Base-by-base conservation (phyloP, 2,888 invertebrate genomes). In the Herminia tarsipennalis region DNA sequence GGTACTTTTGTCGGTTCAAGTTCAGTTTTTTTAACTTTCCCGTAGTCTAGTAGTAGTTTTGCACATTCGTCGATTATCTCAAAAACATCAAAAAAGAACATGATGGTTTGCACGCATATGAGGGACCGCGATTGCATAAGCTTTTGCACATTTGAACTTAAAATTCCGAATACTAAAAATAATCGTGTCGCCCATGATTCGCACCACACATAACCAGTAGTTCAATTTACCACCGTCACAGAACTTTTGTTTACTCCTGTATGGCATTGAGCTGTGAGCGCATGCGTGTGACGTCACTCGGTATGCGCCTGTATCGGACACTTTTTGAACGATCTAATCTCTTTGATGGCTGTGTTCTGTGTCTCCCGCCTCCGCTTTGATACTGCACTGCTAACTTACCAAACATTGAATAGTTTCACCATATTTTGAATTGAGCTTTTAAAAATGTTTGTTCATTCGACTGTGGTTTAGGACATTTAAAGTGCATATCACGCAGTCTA, bases 221-320 rank as follows among this genome's bases (percentile, higher is more conserved):
- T 44, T 44, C 44, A 50, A 48, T 62, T 44, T 57, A 41, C 45
- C 40, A 42, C 58, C 24, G 41, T 13, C 22, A 27, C 47, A 51
- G 35, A 51, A 54, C 35, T 61, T 53, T 62, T 46, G 54, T 62
- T 66, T 63, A 62, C 50, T 51, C 22, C 39, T 38, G 34, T 18
- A 38, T 29, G 18, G 28, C 13, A 5, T n/a, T 14, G 30, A n/a
- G n/a, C n/a, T 18, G 10, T 33, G 41, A 16, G 20, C 44, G 33
- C 37, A 28, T 27, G 21, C 33, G 22, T 44, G 37, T 58, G 59
- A 46, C 50, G 62, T 57, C 66, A 57, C 41, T 2, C 8, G 8
- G 22, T 33, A 25, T 33, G 17, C n/a, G 32, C 32, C 22, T 38
- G 44, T 32, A 9, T 21, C 27, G 21, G 28, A 9, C 44, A 38